Conservation (phyloP, 2,888 invertebrate species). For the Ischnus inquisitorius region DNA sequence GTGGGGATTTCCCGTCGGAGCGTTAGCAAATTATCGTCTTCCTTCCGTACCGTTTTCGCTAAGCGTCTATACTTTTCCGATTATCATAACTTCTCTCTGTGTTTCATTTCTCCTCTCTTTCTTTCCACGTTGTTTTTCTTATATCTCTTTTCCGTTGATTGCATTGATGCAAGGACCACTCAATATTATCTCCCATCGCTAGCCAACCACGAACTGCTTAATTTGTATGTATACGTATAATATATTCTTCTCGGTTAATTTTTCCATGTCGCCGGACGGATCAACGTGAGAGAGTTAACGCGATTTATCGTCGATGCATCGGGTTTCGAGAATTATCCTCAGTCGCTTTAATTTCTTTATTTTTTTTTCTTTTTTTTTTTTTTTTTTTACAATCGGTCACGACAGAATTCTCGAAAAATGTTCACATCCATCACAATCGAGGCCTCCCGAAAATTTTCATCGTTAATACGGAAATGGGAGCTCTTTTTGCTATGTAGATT, state of each 20-base stretch:
- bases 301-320: slow-evolving; percentile 51
- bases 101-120: slow-evolving; percentile 52
- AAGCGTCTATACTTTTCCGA: slow-evolving; percentile 67
- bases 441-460: too few species aligned
- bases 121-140: slow-evolving; percentile 46
- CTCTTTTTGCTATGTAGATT: too few species aligned
- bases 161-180: slow-evolving; percentile 92
- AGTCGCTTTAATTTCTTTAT: neutral
- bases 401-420: too few species aligned
- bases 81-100: slow-evolving; percentile 70
- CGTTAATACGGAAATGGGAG: too few species aligned
- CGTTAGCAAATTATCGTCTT: slow-evolving; percentile 52
- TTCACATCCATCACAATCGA: too few species aligned
- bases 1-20: slow-evolving; percentile 28
- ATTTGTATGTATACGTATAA: slow-evolving; percentile 81
- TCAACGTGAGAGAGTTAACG: neutral
- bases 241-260: slow-evolving; percentile 73
- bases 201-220: slow-evolving; percentile 84
- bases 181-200: slow-evolving; percentile 87
- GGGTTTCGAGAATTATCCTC: neutral
- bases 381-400: neutral
- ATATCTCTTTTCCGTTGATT: slow-evolving; percentile 79
- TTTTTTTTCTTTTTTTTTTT: neutral
- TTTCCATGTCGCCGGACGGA: slow-evolving; percentile 72
- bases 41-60: slow-evolving; percentile 65